Base-by-base conservation (phyloP, 2,888 invertebrate species). In the Luperina testacea region DNA sequence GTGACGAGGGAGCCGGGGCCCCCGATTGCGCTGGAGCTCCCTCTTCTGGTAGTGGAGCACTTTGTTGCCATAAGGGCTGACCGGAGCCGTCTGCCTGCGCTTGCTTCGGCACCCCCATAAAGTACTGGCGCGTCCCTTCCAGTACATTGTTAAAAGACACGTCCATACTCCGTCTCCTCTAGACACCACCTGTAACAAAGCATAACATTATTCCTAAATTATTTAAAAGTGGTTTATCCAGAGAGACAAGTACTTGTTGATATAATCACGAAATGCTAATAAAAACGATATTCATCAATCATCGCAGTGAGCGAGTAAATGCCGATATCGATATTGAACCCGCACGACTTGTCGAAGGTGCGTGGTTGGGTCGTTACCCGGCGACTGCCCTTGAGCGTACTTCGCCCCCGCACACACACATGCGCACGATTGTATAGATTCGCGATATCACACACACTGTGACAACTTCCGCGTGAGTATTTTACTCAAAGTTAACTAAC, bases 71-170 rank as follows among this genome's bases (percentile, higher is more conserved):
- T 87, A 93, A 92, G 38, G 93, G 89, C 88, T 95, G 96, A 63
- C 94, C 95, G 91, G 93, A 90, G 89, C 94, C 91, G 89, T 95
- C 93, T 75, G 94, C 92, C 90, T 95, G 95, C 86, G 94, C 95
- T 92, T 96, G 96, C 92, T 97, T 97, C 87, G 98, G 98, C 94
- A 98, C 97, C 94, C 98, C 98, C 97, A 98, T 98, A 95, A 98
- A 98, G 97, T 98, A 98, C 97, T 98, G 98, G 94, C 98, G 98
- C 94, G 98, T 98, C 96, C 98, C 98, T 97, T 98, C 98, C 97
- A 98, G 97, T 96, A 98, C 98, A 97, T 98, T 98, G 96, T 98
- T 98, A 97, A 96, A 94, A 96, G 97, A 97, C 95, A 97, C 97
- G 97, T 98, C 98, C 98, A 98, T 98, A 97, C 97, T 91, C 92